A percentile compares a stretch with the other conserved stretches of the same genome.
Conservation (phyloP, 37 sponge, comb jelly and placozoan species). For the Amphimedon queenslandica region DNA sequence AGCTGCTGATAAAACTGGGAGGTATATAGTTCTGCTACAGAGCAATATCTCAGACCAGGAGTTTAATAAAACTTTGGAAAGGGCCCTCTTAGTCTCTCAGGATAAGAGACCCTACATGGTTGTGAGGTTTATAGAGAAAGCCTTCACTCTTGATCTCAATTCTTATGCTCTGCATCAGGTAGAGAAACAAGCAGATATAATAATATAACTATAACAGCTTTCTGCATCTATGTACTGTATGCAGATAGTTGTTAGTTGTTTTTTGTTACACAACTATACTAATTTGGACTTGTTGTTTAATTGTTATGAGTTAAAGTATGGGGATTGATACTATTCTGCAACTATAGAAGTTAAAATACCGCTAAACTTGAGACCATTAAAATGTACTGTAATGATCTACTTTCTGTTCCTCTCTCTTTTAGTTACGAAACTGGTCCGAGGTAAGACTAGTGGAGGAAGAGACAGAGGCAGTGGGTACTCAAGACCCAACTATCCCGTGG, state of each 20-base stretch:
- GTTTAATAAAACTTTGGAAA: neutral
- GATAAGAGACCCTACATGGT: slow-evolving; percentile 10
- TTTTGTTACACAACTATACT: no score
- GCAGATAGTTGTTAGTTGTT: no score
- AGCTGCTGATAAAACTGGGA: slow-evolving; percentile 37
- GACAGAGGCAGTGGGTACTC: slow-evolving; percentile 24
- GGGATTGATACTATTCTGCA: no score
- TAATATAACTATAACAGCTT: no score
- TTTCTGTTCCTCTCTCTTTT: no score
- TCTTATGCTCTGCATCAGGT: slow-evolving; percentile 21
- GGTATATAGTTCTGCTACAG: slow-evolving; percentile 39
- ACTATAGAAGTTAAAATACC: no score
- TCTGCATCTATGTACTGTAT: no score
- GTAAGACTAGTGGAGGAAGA: slow-evolving; percentile 59
- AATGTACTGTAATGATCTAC: no score
- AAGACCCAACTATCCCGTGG: slow-evolving; percentile 26
- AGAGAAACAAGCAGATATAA: no score
- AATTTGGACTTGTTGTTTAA: no score
- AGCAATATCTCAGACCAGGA: slow-evolving; percentile 13
- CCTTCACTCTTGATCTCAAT: slow-evolving; percentile 42
- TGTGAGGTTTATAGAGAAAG: slow-evolving; percentile 30
- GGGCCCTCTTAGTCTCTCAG: slow-evolving; percentile 7
- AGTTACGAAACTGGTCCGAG: slow-evolving; percentile 38
- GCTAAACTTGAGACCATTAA: no score
- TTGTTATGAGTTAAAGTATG: no score